phyloP scores from a whole-genome alignment of 2,113 vertebrate species.

The Myotis yumanensis region DNA sequence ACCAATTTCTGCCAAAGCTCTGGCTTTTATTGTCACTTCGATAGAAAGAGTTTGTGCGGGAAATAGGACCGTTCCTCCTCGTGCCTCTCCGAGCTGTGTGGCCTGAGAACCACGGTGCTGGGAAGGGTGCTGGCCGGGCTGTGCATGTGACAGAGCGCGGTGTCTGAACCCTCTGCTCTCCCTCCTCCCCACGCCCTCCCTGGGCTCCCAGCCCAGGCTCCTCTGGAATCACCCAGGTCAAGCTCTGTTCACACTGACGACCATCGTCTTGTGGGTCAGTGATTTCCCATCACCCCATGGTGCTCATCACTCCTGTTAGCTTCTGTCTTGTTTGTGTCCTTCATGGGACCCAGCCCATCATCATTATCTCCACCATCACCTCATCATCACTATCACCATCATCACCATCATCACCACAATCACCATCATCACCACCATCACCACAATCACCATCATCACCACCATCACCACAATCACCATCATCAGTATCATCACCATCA shows the following conservation, averaged over 20 bases:
- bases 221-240: too few species aligned
- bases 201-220: too few species aligned
- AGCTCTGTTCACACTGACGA: too few species aligned
- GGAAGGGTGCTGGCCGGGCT: not conserved
- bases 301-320: rapidly evolving
- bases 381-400: not conserved
- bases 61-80: not conserved
- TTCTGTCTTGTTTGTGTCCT: too few species aligned
- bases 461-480: rapidly evolving
- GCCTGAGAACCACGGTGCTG: not conserved
- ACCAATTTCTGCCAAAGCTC: not conserved
- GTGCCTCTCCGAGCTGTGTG: too few species aligned
- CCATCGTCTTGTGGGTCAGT: not conserved
- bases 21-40: not conserved
- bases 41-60: not conserved
- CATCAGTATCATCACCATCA: rapidly evolving
- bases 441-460: rapidly evolving
- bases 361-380: not conserved
- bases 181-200: too few species aligned
- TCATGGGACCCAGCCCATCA: not conserved
- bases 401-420: not conserved
- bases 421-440: not conserved
- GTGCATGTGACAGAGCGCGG: rapidly evolving
- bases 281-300: not conserved
- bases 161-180: not conserved